Evolutionary conservation across 2,113 vertebrate genomes (phyloP).

Genomic region (Eurystomus gularis): DNA sequence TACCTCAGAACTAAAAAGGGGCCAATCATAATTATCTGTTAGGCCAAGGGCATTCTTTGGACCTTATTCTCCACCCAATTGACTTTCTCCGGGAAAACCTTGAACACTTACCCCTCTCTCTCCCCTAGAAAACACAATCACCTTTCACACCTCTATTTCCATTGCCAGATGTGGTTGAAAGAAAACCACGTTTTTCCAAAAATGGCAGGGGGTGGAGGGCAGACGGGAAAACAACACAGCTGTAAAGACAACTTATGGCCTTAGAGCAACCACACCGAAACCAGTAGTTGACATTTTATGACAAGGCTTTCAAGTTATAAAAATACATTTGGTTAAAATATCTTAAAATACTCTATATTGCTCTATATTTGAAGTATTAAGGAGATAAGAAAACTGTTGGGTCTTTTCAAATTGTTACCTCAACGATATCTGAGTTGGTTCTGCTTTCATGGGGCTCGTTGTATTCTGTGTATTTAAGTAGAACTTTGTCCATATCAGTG

Average conservation of each 20-base stretch:
- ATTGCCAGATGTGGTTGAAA: constrained; percentile 16
- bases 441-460: constrained; percentile 99
- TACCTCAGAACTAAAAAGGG: not conserved
- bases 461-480: constrained; percentile 99
- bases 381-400: not conserved
- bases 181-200: constrained; percentile 16
- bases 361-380: not conserved
- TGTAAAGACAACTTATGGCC: not conserved
- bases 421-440: constrained; percentile 99
- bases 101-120: not conserved
- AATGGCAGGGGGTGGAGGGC: constrained; percentile 27
- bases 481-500: constrained; percentile 99
- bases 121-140: not conserved
- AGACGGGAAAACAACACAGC: constrained; percentile 37
- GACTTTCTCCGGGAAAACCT: not conserved
- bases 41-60: not conserved
- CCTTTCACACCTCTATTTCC: constrained; percentile 38
- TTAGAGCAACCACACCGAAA: constrained; percentile 2
- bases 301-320: not conserved
- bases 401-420: constrained; percentile 83
- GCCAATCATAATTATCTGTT: not conserved
- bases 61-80: not conserved
- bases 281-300: not conserved
- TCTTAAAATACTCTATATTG: not conserved
- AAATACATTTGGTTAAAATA: not conserved